Evolutionary conservation across 2,113 vertebrate genomes (phyloP), one percentile per base, ranked within the genome.

Genomic region (Phoxinus phoxinus): DNA sequence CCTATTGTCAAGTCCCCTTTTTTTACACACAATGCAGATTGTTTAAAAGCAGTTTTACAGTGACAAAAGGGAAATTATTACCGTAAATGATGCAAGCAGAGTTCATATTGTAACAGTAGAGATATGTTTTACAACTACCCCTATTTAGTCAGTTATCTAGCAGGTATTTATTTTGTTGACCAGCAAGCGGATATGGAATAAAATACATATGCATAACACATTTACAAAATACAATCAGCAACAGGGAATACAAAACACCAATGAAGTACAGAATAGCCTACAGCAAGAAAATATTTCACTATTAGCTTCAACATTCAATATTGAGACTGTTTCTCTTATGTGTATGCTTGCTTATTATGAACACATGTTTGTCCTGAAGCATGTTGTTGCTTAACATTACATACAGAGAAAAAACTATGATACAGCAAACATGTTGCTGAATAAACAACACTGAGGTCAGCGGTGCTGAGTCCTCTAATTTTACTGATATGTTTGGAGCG

Each of bases 331-430:
- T n/a, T 12, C 17, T 32, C 3, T 15, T 17, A 53, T 76, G 41
- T 9, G 13, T 35, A n/a, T 35, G 9, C 58, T 77, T 32, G 48
- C 51, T 77, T 13, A 41, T 59, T n/a, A 6, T n/a, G 21, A 61
- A 61, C 23, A 15, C 10, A 25, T 78, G 56, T 79, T 77, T 74
- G 6, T 74, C 41, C 23, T 74, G 23, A 73, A 73, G 71, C 71
- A 73, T 73, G n/a, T 74, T 74, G n/a, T 9, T 74, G 41, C 41
- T 46, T 73, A 74, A 56, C 48, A 56, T 77, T 56, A 30, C 5
- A 32, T n/a, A 61, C 25, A 17, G 7, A n/a, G 1, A 23, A 35
- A 5, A 21, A 74, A 30, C 5, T 78, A 25, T 25, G 23, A 79
- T 37, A 41, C 23, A 25, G 76, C 53, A 79, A 41, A 61, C 53